Conservation (phyloP, 92 coral and sea anemone genomes). For the Siderastrea siderea region DNA sequence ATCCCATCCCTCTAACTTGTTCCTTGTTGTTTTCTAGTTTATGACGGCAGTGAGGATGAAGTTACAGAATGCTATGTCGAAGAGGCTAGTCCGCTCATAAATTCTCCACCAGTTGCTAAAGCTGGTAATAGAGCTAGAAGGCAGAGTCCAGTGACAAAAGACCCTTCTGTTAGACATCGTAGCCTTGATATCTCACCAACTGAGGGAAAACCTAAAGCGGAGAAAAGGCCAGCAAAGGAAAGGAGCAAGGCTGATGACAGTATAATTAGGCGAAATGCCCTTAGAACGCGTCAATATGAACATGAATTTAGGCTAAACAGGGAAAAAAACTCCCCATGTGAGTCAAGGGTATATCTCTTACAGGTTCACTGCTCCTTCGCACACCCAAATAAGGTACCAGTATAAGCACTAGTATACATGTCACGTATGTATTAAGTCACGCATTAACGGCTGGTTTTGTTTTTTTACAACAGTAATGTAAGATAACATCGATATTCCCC, state of each 20-base stretch:
- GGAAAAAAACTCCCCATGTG: background rate
- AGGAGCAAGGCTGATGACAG: background rate
- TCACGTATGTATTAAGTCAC: too few relatives aligned
- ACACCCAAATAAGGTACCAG: too few relatives aligned
- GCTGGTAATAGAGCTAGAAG: background rate
- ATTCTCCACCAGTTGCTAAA: constrained; percentile 14
- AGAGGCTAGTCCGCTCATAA: background rate
- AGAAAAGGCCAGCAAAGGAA: constrained; percentile 12
- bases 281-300: background rate
- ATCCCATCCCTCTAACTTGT: too few relatives aligned
- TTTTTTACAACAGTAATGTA: too few relatives aligned
- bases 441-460: too few relatives aligned
- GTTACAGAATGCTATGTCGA: constrained; percentile 24
- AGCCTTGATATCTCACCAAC: background rate
- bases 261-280: too few relatives aligned
- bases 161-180: background rate
- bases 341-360: background rate
- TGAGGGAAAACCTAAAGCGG: too few relatives aligned
- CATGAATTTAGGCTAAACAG: background rate
- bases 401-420: too few relatives aligned
- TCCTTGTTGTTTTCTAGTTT: background rate
- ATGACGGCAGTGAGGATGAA: constrained; percentile 13
- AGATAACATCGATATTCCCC: too few relatives aligned
- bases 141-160: background rate
- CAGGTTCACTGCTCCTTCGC: too few relatives aligned